Conservation (phyloP, 92 coral and sea anemone species). For the Galaxea fascicularis region DNA sequence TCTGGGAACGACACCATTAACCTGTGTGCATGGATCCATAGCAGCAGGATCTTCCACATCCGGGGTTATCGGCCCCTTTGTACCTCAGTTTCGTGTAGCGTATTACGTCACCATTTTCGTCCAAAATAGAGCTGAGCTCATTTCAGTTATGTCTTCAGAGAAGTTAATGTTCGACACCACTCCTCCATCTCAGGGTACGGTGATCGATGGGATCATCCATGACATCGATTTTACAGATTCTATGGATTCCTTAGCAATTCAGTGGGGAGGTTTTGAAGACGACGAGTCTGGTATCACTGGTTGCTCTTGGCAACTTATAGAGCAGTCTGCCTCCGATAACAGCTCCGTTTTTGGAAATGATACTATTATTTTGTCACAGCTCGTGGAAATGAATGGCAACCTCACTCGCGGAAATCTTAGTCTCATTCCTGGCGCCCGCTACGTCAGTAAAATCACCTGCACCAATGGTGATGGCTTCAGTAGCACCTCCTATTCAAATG, state of each 20-base stretch:
- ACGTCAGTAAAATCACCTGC: conserved; percentile 83
- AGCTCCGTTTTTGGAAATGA: conserved; percentile 70
- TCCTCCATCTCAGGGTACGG: conserved; percentile 89
- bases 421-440: conserved; percentile 80
- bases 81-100: conserved; percentile 60
- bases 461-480: conserved; percentile 86
- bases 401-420: conserved; percentile 68
- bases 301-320: conserved; percentile 79
- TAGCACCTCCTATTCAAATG: conserved; percentile 77
- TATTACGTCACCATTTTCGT: conserved; percentile 80
- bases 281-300: conserved; percentile 73
- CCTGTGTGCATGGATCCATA: conserved; percentile 55
- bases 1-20: conserved; percentile 76
- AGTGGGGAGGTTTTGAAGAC: conserved; percentile 85
- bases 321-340: conserved; percentile 72
- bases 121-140: conserved; percentile 80
- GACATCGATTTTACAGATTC: conserved; percentile 78
- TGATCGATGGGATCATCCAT: conserved; percentile 73
- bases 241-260: conserved; percentile 59
- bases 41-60: conserved; percentile 49
- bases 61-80: conserved; percentile 68
- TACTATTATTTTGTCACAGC: conserved; percentile 52
- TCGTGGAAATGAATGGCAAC: conserved; percentile 65
- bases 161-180: conserved; percentile 75
- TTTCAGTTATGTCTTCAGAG: conserved; percentile 75